A percentile compares a stretch with the other conserved stretches of the same genome.
Conservation (phyloP, 2,113 vertebrate genomes). For the Cyprinus carpio region DNA sequence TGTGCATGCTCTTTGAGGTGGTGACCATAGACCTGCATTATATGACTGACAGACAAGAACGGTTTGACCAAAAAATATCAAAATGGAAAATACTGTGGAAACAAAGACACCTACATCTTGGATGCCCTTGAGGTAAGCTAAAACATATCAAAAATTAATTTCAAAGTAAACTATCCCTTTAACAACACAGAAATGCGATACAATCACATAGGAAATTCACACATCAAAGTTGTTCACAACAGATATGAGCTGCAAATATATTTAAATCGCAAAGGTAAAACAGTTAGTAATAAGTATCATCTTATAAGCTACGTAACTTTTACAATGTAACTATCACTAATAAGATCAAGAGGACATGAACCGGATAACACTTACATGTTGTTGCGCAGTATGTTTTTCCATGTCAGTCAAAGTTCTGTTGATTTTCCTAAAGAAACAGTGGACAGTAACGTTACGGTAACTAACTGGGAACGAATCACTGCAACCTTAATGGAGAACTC, state of each 20-base stretch:
- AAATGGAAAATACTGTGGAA: no score
- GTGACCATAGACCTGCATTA: no score
- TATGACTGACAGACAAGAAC: no score
- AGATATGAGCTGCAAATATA: constrained; percentile 12
- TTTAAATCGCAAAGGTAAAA: not conserved
- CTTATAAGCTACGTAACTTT: not conserved
- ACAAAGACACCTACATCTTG: no score
- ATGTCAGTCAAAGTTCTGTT: constrained; percentile 11
- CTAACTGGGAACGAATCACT: constrained; percentile 1
- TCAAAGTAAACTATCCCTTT: no score
- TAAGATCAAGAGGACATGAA: not conserved
- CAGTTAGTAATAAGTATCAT: constrained; percentile 11
- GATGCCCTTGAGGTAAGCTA: no score
- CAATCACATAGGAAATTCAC: no score
- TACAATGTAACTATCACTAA: not conserved
- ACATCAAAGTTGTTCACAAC: not conserved
- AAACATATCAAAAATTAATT: no score
- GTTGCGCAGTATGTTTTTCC: constrained; percentile 9
- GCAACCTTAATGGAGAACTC: not conserved
- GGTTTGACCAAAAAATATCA: no score
- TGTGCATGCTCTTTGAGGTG: no score
- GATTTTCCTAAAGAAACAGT: constrained; percentile 17
- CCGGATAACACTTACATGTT: constrained; percentile 5
- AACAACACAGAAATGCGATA: no score
- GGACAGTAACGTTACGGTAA: constrained; percentile 2